Evolutionary conservation across 2,888 invertebrate genomes (phyloP), one percentile per base, ranked within the genome.

Genomic region (Bhutanitis thaidina): DNA sequence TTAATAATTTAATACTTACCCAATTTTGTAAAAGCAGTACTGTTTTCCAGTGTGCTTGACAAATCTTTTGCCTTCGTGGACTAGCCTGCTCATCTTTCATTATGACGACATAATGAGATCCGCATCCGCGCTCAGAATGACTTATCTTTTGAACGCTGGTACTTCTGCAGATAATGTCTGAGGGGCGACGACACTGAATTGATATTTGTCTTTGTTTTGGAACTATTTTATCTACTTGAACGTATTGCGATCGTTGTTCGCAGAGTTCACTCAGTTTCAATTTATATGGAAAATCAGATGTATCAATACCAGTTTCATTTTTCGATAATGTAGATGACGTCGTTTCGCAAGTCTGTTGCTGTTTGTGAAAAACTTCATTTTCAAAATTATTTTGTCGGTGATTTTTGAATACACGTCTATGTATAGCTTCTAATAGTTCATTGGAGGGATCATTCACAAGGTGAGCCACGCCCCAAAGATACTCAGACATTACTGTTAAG

Each of bases 371-470:
- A 1, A 32, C n/a, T 5, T 32, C 12, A 12, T 36, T 36, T 3
- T 29, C 35, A 14, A 35, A 15, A 8, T 15, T 25, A 3, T 16
- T 41, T 14, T 41, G 25, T 10, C 37, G 30, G 7, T 36, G 16
- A 7, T 37, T 46, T 46, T 51, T 51, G n/a, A 46, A 51, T 20
- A 51, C 25, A 20, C 46, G 30, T 4, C 20, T 41, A 29, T 51
- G 67, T 44, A 82, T 49, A 32, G 69, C 68, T 51, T 65, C 65
- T 41, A 78, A 57, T 30, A 84, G 36, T 30, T 77, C 71, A 12
- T 69, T 60, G 1, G 83, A 77, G 27, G 85, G 81, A 57, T 83
- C 75, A 49, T 71, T 77, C 9, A 76, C 62, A n/a, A 84, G 63
- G 53, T 82, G 73, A 13, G 72, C 73, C 32, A 85, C 62, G 45